These are phyloP conservation scores for Serripes groenlandicus DNA, from an alignment of 2,888 invertebrate species.

Conservation along the genomic window DNA sequence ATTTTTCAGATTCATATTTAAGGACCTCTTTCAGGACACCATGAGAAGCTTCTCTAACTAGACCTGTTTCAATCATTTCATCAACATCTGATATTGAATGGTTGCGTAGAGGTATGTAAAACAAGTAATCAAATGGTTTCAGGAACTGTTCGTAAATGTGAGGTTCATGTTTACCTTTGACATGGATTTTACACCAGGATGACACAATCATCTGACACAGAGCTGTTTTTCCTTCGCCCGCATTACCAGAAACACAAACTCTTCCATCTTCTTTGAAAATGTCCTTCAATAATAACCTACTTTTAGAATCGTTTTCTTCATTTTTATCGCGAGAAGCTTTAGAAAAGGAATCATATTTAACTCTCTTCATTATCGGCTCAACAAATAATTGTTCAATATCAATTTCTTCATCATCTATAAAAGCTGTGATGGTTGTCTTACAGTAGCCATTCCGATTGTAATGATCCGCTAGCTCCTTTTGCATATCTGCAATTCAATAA, in stretches of 20 bases:
- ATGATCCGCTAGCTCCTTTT: not conserved
- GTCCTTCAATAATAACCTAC: not conserved
- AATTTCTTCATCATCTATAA: not conserved
- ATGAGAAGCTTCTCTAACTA: not conserved
- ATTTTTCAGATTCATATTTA: not conserved
- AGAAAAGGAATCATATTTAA: not conserved
- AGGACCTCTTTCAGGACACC: not conserved
- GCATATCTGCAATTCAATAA: no score
- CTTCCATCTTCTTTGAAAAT: not conserved
- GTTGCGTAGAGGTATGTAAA: slow-evolving; percentile 21
- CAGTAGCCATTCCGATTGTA: not conserved
- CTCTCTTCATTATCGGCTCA: not conserved
- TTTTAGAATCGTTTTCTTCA: not conserved
- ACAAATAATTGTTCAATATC: not conserved
- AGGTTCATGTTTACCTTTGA: not conserved
- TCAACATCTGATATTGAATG: not conserved
- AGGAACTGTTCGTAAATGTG: not conserved
- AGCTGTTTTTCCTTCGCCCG: slow-evolving; percentile 2
- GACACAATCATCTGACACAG: slow-evolving; percentile 19
- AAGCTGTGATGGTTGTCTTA: not conserved
- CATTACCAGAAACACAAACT: not conserved
- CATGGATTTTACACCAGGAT: slow-evolving; percentile 11
- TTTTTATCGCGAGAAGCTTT: no score
- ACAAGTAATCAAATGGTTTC: slow-evolving; percentile 14
- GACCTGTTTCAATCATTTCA: slow-evolving; percentile 5